Conservation (phyloP, 2,888 invertebrate genomes). For the Helicoverpa assulta region DNA sequence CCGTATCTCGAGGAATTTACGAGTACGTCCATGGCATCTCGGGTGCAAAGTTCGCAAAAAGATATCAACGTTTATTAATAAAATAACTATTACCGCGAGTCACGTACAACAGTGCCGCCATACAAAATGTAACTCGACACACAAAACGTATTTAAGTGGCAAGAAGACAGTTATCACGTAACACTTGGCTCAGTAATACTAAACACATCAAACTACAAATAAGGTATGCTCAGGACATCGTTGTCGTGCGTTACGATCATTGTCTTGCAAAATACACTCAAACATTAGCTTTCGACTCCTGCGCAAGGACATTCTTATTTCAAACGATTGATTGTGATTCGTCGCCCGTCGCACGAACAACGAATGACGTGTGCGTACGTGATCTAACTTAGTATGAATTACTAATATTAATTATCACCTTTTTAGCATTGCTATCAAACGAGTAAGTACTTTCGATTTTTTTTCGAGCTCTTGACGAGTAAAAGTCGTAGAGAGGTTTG, state of each 20-base stretch:
- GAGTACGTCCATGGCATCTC: not conserved
- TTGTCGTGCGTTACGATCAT: conserved; percentile 70
- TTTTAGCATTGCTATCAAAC: conserved; percentile 67
- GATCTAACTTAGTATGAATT: conserved; percentile 67
- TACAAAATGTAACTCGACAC: conserved; percentile 52
- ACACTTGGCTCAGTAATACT: conserved; percentile 62
- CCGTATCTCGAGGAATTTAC: conserved; percentile 2
- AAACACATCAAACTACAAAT: conserved; percentile 66
- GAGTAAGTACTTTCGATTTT: conserved; percentile 74
- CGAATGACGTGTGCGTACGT: conserved; percentile 61
- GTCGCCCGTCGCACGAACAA: conserved; percentile 64
- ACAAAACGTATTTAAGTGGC: conserved; percentile 48
- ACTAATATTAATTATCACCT: conserved; percentile 78
- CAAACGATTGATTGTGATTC: conserved; percentile 71
- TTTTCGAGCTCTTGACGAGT: conserved; percentile 71
- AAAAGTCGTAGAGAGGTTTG: conserved; percentile 71
- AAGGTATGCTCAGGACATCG: conserved; percentile 77
- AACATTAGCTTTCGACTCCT: conserved; percentile 71
- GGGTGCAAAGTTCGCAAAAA: conserved; percentile 43
- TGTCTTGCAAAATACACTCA: conserved; percentile 80
- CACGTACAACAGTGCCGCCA: conserved; percentile 42
- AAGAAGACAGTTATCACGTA: conserved; percentile 59
- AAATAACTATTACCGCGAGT: conserved; percentile 20
- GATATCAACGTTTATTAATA: conserved; percentile 31
- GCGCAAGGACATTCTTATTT: conserved; percentile 82